Conservation (phyloP, 2,797 vertebrate species). For the Micrastur ruficollis region DNA sequence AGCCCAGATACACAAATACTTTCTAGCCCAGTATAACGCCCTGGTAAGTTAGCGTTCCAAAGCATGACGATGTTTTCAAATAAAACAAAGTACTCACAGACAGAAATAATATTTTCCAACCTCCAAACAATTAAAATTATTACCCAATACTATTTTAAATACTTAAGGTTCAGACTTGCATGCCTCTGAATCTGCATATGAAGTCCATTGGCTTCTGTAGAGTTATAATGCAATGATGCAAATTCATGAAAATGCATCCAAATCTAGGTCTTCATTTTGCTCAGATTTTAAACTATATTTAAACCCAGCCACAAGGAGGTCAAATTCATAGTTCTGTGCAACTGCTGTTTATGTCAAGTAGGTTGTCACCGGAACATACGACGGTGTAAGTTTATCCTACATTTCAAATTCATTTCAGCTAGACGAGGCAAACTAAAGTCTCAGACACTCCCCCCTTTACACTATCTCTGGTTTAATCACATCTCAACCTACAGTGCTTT, state of each 20-base stretch:
- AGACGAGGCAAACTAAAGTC: neutral
- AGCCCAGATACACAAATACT: neutral
- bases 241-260: neutral
- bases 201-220: accelerated
- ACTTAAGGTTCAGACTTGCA: neutral
- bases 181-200: neutral
- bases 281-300: neutral
- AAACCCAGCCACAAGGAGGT: neutral
- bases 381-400: neutral
- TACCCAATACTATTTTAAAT: neutral
- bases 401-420: neutral
- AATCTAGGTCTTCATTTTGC: neutral
- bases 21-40: neutral
- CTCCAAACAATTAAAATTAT: neutral
- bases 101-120: neutral
- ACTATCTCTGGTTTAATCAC: neutral
- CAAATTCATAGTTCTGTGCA: neutral
- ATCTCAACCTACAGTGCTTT: neutral
- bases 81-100: neutral
- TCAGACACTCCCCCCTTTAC: neutral
- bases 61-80: neutral
- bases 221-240: neutral
- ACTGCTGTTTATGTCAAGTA: neutral
- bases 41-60: neutral
- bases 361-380: neutral